These are phyloP conservation scores for Brassicogethes aeneus DNA, from an alignment of 2,888 invertebrate genomes.

Conservation along the genomic window DNA sequence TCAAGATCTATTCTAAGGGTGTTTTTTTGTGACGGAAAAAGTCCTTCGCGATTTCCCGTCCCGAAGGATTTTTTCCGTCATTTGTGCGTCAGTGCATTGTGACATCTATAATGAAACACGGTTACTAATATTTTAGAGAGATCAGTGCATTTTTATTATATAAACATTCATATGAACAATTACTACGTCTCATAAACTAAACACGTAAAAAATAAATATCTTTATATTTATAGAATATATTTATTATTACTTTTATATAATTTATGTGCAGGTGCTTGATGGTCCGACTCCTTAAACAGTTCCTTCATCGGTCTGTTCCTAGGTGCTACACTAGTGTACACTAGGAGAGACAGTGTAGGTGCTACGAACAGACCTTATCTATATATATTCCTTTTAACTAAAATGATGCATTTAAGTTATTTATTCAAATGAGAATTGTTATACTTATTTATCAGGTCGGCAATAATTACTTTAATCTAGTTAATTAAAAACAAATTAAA, in stretches of 20 bases:
- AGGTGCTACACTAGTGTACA: too few species aligned
- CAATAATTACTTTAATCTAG: too few species aligned
- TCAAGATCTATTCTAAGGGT: conserved; percentile 27
- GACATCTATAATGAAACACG: conserved; percentile 34
- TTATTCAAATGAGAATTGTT: too few species aligned
- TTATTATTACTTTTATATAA: conserved; percentile 23
- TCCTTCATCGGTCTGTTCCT: too few species aligned
- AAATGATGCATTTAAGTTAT: too few species aligned
- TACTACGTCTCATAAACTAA: conserved; percentile 29
- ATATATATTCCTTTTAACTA: too few species aligned
- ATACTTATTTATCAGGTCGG: too few species aligned
- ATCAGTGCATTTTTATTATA: conserved; percentile 34
- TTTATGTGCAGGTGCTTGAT: conserved; percentile 24
- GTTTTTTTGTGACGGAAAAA: conserved; percentile 16
- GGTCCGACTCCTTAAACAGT: conserved; percentile 33
- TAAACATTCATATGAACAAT: conserved; percentile 36
- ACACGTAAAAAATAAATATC: conserved; percentile 36
- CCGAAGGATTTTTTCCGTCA: background rate
- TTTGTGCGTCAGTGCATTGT: conserved; percentile 37
- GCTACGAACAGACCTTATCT: too few species aligned
- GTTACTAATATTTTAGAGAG: conserved; percentile 32
- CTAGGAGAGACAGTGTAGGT: too few species aligned
- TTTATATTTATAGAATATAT: conserved; percentile 31
- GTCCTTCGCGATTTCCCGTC: background rate
- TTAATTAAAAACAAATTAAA: too few species aligned